phyloP scores from a whole-genome alignment of 2,797 vertebrate genomes.

The Sebastes vulpes region DNA sequence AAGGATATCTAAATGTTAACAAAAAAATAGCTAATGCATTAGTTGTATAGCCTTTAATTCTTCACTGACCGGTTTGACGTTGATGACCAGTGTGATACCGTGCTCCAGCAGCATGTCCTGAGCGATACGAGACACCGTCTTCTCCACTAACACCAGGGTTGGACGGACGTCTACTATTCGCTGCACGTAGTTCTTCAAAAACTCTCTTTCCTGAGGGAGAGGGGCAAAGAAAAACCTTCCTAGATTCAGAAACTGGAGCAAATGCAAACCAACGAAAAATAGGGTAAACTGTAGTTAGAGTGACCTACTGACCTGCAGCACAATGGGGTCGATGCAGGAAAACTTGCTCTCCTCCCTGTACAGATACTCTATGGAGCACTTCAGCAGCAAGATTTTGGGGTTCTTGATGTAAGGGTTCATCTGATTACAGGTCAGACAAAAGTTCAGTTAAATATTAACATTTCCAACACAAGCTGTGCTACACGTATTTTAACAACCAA shows the following conservation, averaged over 20 bases:
- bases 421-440: constrained; percentile 74
- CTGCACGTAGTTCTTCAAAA: constrained; percentile 98
- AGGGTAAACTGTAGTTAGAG: no score
- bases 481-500: neutral
- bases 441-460: neutral
- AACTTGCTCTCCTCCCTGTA: constrained; percentile 99
- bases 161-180: constrained; percentile 96
- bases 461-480: neutral
- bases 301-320: constrained; percentile 91
- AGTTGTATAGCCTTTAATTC: neutral
- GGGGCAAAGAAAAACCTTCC: neutral
- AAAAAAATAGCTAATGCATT: neutral
- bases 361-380: constrained; percentile 98
- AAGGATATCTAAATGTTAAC: neutral
- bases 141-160: constrained; percentile 96
- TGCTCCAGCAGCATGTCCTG: constrained; percentile 98
- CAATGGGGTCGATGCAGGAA: constrained; percentile 97
- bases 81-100: constrained; percentile 96
- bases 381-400: constrained; percentile 96
- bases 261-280: neutral
- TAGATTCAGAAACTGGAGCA: neutral
- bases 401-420: constrained; percentile 98
- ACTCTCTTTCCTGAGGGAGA: constrained; percentile 92
- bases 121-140: constrained; percentile 97
- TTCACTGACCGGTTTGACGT: constrained; percentile 94